Evolutionary conservation across 2,888 invertebrate species (phyloP).

Genomic region (Schizaphis graminum): DNA sequence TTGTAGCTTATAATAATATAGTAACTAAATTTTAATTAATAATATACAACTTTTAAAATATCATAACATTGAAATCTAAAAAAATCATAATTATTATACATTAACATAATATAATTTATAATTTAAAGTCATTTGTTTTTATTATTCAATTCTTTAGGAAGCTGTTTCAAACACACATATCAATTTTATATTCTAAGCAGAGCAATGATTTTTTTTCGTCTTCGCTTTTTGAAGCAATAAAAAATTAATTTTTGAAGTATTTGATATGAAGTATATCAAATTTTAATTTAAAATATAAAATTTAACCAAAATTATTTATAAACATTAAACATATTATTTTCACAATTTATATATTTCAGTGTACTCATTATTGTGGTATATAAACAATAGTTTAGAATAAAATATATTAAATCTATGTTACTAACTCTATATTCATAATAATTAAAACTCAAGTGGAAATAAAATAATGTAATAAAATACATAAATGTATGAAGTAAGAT

Average conservation of each 20-base stretch:
- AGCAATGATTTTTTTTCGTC: too few relatives aligned
- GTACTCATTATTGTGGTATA: neutral
- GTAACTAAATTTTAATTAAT: too few relatives aligned
- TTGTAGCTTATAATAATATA: too few relatives aligned
- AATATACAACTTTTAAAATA: neutral
- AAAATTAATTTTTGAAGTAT: too few relatives aligned
- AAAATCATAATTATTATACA: neutral
- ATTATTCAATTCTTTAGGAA: neutral
- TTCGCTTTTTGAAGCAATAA: too few relatives aligned
- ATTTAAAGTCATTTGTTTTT: neutral
- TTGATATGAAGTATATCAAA: neutral
- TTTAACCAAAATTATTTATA: neutral
- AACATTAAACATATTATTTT: neutral
- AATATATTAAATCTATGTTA: neutral
- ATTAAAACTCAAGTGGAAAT: neutral
- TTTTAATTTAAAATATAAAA: neutral
- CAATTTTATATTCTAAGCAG: too few relatives aligned
- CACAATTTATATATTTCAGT: neutral
- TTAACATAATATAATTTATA: neutral
- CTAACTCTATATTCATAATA: neutral
- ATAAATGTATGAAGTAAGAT: neutral
- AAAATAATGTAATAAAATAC: neutral
- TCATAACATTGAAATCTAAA: neutral
- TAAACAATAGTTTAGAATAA: neutral
- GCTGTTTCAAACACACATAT: too few relatives aligned